phyloP scores from a whole-genome alignment of 1,140 invertebrate genomes.

The Drosophila lowei region DNA sequence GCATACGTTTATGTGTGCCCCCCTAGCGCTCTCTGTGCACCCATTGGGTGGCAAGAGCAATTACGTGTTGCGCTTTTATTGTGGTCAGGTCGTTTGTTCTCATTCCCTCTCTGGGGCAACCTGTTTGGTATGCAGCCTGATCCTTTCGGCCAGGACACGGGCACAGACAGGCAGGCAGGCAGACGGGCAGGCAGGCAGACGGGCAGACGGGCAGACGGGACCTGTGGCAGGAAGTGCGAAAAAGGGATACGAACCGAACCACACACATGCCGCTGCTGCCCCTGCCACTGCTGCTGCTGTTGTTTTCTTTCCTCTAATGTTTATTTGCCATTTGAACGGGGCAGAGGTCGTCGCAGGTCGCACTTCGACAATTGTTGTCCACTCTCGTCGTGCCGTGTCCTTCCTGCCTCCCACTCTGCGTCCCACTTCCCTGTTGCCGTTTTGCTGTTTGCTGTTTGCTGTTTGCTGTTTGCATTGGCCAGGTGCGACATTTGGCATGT shows the following conservation, averaged over 20 bases:
- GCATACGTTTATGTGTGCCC: too few relatives aligned
- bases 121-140: conserved; percentile 26
- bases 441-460: conserved; percentile 50
- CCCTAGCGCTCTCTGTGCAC: neutral
- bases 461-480: conserved; percentile 46
- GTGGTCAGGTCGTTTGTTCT: conserved; percentile 26
- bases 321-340: conserved; percentile 65
- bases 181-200: conserved; percentile 7
- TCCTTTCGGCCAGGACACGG: conserved; percentile 31
- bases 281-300: conserved; percentile 2
- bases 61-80: conserved; percentile 78
- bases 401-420: neutral
- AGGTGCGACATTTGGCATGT: conserved; percentile 78
- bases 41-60: conserved; percentile 53
- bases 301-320: conserved; percentile 64
- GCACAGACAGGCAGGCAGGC: too few relatives aligned
- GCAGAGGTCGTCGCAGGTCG: neutral
- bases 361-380: neutral
- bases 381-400: neutral
- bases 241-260: conserved; percentile 39
- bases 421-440: conserved; percentile 21
- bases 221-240: conserved; percentile 17
- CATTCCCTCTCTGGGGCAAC: neutral
- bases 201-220: neutral
- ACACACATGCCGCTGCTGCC: conserved; percentile 6